Evolutionary conservation across 2,888 invertebrate genomes (phyloP).

Genomic region (Bimastos eiseni): DNA sequence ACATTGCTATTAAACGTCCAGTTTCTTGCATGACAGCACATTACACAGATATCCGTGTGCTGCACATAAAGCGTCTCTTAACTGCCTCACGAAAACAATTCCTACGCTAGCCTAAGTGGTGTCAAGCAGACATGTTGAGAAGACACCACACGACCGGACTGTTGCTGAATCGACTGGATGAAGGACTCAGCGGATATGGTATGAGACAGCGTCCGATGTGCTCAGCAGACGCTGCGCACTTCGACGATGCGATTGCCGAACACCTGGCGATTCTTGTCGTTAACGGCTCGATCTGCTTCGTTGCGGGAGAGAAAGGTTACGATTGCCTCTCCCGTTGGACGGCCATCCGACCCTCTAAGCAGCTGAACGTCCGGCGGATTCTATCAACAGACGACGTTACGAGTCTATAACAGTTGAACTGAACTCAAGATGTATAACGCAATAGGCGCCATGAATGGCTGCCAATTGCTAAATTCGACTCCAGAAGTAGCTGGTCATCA

Average conservation of each 20-base stretch:
- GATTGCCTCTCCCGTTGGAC: slow-evolving; percentile 63
- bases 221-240: slow-evolving; percentile 57
- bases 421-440: neutral
- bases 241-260: slow-evolving; percentile 64
- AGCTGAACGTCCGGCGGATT: slow-evolving; percentile 64
- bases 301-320: slow-evolving; percentile 61
- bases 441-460: no score
- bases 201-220: neutral
- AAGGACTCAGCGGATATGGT: neutral
- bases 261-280: slow-evolving; percentile 53
- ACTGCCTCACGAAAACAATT: no score
- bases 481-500: no score
- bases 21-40: no score
- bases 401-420: neutral
- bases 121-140: neutral
- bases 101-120: neutral
- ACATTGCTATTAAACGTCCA: no score
- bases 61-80: no score
- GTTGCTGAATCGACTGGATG: neutral
- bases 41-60: no score
- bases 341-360: slow-evolving; percentile 62
- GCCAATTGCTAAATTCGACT: no score
- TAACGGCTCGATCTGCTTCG: slow-evolving; percentile 64
- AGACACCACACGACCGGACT: neutral
- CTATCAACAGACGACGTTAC: slow-evolving; percentile 29